A percentile compares a stretch with the other conserved stretches of the same genome.
Evolutionary conservation across 2,797 vertebrate species (phyloP).

Genomic region (Notolabrus celidotus): DNA sequence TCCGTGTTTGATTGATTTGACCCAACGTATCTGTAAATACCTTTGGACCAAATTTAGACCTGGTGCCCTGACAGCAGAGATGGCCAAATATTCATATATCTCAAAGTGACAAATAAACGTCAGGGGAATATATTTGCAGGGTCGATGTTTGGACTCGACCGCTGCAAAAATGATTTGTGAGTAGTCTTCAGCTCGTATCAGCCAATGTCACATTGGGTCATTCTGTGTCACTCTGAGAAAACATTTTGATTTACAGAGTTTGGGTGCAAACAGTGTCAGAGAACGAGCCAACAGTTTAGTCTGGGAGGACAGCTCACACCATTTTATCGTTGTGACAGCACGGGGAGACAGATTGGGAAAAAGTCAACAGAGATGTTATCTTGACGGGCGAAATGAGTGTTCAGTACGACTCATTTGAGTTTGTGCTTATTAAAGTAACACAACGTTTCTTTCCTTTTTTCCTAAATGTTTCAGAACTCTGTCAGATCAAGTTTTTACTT

Average conservation of each 20-base stretch:
- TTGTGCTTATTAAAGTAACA: neutral
- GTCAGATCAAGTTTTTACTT: too few relatives aligned
- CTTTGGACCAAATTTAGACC: too few relatives aligned
- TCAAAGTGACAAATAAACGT: neutral
- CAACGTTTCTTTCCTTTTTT: too few relatives aligned
- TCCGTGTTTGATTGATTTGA: too few relatives aligned
- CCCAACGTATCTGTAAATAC: too few relatives aligned
- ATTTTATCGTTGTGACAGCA: neutral
- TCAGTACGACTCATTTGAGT: neutral
- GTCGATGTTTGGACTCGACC: neutral
- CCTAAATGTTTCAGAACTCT: too few relatives aligned
- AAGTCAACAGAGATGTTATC: slow-evolving; percentile 16
- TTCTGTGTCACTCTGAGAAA: neutral
- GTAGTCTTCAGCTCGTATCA: neutral
- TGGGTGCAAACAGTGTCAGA: slow-evolving; percentile 2
- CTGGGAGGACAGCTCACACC: neutral
- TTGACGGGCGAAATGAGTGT: neutral
- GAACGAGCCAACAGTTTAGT: neutral
- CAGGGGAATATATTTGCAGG: neutral
- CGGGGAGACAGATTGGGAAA: neutral
- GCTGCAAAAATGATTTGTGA: neutral
- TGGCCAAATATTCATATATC: neutral
- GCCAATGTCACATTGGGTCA: slow-evolving; percentile 3
- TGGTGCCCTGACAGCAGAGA: too few relatives aligned
- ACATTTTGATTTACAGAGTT: slow-evolving; percentile 12